Evolutionary conservation across 2,888 invertebrate species (phyloP).

Genomic region (Mechanitis mazaeus): DNA sequence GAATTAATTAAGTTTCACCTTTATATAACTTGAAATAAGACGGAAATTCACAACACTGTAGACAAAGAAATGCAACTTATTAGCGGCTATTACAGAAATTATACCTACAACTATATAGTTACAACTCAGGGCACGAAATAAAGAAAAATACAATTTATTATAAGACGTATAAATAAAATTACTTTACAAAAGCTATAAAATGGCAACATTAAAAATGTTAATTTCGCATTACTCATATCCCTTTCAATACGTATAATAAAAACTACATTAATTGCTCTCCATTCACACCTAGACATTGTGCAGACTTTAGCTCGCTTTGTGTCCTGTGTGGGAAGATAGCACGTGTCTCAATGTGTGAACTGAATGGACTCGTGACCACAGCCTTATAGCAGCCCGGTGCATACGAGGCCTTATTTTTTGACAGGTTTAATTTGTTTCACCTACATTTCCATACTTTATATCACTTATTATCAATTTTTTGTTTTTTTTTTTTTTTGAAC

Average conservation of each 20-base stretch:
- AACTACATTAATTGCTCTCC: conserved; percentile 21
- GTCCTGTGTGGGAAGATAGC: conserved; percentile 34
- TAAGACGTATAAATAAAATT: neutral
- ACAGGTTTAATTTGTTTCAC: no score
- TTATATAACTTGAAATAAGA: neutral
- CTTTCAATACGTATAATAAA: conserved; percentile 1
- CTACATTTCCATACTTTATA: no score
- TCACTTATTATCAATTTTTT: no score
- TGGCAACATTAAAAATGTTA: neutral
- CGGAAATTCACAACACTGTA: neutral
- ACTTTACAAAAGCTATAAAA: neutral
- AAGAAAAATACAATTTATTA: neutral
- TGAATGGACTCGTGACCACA: conserved; percentile 39
- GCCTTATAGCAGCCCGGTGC: conserved; percentile 43
- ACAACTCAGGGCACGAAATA: neutral
- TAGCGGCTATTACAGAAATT: neutral
- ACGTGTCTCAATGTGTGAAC: conserved; percentile 37
- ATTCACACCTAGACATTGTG: conserved; percentile 30
- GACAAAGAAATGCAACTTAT: neutral
- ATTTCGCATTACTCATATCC: neutral
- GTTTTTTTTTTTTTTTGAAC: no score
- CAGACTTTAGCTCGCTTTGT: conserved; percentile 23
- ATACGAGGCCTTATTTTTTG: no score
- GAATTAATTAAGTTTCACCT: neutral
- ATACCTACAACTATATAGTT: neutral